Base-by-base conservation (phyloP, 2,888 invertebrate genomes). In the Poecilus cupreus region DNA sequence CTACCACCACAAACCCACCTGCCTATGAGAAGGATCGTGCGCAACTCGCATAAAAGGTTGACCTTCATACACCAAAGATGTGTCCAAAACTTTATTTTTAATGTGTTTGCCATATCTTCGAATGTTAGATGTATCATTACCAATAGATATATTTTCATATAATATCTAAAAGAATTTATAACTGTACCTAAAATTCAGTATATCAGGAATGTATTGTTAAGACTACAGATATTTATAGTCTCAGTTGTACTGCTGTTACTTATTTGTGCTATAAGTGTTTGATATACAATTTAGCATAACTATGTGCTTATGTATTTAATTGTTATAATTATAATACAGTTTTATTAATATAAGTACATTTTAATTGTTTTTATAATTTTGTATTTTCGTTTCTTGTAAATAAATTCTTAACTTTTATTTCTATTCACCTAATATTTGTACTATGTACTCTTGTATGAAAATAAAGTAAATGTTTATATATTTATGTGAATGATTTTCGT, bases 11-110 rank as follows among this genome's bases (percentile, higher is more conserved):
- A 16, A 13, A 49, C 10, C 75, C 75, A 24, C 75, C 75, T 2
- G 26, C 75, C 2, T 49, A 49, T 13, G 51, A 75, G 10, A 75
- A 75, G 5, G 51, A 75, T 26, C 75, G 72, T n/a, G 13, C 46
- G 46, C 72, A 49, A 75, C 26, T 75, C 10, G 75, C 51, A 16
- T 75, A 75, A 49, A 51, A n/a, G n/a, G n/a, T n/a, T n/a, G n/a
- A n/a, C n/a, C n/a, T n/a, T n/a, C 2, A n/a, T 4, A 26, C 24
- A 13, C n/a, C 60, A 60, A 57, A 57, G 11, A 20, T n/a, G 1
- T 22, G n/a, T 13, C n/a, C 4, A 32, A 57, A 54, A 24, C 8
- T 49, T 49, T 54, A 2, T 54, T 22, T 54, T 11, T 54, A 4
- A 43, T 49, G 16, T 49, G 32, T 32, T 51, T 51, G 51, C 37